These are phyloP conservation scores for Phengaris alcon DNA, from an alignment of 2,888 invertebrate genomes.

Conservation along the genomic window DNA sequence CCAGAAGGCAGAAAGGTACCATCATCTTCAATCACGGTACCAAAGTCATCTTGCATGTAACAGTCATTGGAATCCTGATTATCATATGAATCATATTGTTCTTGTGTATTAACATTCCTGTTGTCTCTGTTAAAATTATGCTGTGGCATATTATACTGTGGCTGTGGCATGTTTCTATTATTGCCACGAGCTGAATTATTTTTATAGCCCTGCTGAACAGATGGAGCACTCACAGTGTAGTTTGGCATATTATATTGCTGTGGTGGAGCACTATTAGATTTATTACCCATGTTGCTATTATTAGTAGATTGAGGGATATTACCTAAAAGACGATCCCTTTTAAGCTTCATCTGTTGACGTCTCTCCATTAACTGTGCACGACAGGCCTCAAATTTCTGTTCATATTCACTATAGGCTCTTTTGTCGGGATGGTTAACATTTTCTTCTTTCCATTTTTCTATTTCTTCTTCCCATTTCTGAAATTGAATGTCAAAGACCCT, in stretches of 20 bases:
- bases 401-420: constrained; percentile 90
- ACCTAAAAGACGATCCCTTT: constrained; percentile 65
- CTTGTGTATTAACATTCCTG: constrained; percentile 50
- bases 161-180: constrained; percentile 37
- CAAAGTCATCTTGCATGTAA: constrained; percentile 38
- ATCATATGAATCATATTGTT: constrained; percentile 54
- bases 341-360: constrained; percentile 88
- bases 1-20: constrained; percentile 56
- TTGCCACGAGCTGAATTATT: constrained; percentile 34
- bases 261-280: constrained; percentile 46
- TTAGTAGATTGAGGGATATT: constrained; percentile 46
- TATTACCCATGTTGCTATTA: constrained; percentile 42
- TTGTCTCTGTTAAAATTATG: constrained; percentile 45
- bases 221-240: constrained; percentile 37
- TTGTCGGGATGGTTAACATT: constrained; percentile 95
- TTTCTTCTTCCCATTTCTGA: constrained; percentile 94
- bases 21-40: constrained; percentile 37
- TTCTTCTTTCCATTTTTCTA: constrained; percentile 93
- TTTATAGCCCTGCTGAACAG: constrained; percentile 40
- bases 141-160: constrained; percentile 41
- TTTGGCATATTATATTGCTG: constrained; percentile 42
- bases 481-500: constrained; percentile 93
- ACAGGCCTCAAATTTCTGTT: constrained; percentile 92
- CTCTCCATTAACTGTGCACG: constrained; percentile 87
- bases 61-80: constrained; percentile 34